Conservation (phyloP, 2,113 vertebrate genomes). For the Micronisus gabar region DNA sequence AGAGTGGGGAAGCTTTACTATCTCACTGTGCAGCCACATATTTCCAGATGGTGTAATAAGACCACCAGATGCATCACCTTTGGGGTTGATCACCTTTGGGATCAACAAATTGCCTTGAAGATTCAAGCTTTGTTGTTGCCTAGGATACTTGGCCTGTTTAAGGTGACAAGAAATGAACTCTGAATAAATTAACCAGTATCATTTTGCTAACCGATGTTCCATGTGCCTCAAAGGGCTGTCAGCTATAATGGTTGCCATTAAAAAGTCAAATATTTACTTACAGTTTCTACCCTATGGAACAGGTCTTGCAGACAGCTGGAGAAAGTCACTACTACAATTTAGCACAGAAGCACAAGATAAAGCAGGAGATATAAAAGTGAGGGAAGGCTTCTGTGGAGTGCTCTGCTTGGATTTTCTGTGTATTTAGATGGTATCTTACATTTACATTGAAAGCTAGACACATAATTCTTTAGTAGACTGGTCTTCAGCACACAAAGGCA, state of each 20-base stretch:
- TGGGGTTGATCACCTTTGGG: neutral
- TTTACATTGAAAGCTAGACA: neutral
- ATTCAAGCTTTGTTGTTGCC: neutral
- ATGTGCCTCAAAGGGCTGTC: neutral
- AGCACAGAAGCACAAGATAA: neutral
- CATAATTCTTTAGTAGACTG: neutral
- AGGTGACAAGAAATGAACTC: neutral
- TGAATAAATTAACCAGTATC: neutral
- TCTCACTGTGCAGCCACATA: neutral
- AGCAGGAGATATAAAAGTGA: neutral
- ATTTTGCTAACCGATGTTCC: neutral
- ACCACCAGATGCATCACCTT: neutral
- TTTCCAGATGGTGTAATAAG: neutral
- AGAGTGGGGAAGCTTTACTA: neutral
- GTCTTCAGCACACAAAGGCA: neutral
- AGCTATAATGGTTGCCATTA: neutral
- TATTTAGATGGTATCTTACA: neutral
- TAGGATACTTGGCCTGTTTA: neutral
- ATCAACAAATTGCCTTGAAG: neutral
- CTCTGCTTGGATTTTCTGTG: neutral
- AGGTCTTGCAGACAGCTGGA: neutral
- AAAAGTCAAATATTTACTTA: neutral
- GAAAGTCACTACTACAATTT: neutral
- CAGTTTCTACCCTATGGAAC: neutral
- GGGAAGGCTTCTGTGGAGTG: neutral